Evolutionary conservation across 2,888 invertebrate species (phyloP), one percentile per base, ranked within the genome.

Genomic region (Meiosimyza platycephala): DNA sequence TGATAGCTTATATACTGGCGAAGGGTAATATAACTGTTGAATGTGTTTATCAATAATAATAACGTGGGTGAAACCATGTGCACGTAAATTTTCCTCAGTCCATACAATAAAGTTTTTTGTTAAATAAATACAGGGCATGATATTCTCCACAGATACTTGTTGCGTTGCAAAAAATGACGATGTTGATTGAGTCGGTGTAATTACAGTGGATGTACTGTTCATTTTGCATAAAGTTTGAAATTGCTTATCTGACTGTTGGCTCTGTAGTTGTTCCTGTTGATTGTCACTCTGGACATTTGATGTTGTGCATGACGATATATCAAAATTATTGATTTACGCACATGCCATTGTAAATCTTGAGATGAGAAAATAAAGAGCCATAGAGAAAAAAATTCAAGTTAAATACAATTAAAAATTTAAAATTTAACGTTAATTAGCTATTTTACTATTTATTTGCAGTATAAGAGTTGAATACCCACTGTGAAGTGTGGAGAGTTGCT

Each of bases 21-120:
- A 74, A 59, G 81, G 81, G 76, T 78, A 80, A 71, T 79, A 81
- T 15, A 79, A 72, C 59, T 80, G 79, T 65, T 80, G 79, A 72
- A 82, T 82, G 74, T 83, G 82, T 71, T 79, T 80, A 73, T 84
- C 83, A 71, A 84, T 83, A 48, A 80, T 80, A 48, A 84, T 82
- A 16, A 84, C 78, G 67, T 83, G 82, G 63, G 82, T 82, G 62
- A 83, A 83, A 18, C 81, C 81, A 73, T 80, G 79, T 6, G 79
- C 73, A 57, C 78, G 80, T 55, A 84, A 76, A 69, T 78, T 78
- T n/a, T 81, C 78, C 51, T 79, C 74, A 65, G 80, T 80, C 82
- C 82, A 83, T 52, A 76, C 75, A 50, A 80, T 76, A 40, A 78
- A 80, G 54, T 79, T 74, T 72, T 81, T 82, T 63, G 83, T 80